Conservation (phyloP, 1,140 invertebrate genomes). For the Zaprionus ghesquierei region DNA sequence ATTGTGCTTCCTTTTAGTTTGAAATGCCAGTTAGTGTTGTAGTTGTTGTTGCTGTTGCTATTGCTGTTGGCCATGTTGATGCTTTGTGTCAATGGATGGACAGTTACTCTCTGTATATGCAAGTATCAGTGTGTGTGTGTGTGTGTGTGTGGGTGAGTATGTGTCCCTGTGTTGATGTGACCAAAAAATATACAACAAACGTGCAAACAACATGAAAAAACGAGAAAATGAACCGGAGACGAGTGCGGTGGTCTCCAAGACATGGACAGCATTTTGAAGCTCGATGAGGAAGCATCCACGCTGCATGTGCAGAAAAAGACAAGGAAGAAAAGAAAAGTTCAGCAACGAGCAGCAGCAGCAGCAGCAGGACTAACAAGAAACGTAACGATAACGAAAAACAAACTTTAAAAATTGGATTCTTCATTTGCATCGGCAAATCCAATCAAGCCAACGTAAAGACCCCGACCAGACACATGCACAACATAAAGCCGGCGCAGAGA, state of each 20-base stretch:
- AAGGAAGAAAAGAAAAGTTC: not conserved
- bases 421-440: conserved; percentile 82
- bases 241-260: conserved; percentile 12
- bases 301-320: conserved; percentile 17
- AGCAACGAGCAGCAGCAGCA: not conserved
- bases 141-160: too few species aligned
- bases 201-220: conserved; percentile 29
- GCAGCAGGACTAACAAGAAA: conserved; percentile 69
- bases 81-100: conserved; percentile 69
- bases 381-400: conserved; percentile 82
- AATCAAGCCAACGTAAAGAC: conserved; percentile 82
- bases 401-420: conserved; percentile 82
- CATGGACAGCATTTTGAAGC: conserved; percentile 19
- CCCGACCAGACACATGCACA: conserved; percentile 73
- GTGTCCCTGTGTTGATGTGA: conserved; percentile 49
- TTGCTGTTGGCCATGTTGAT: conserved; percentile 41
- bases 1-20: conserved; percentile 60
- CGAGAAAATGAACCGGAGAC: not conserved
- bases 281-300: conserved; percentile 3
- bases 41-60: conserved; percentile 3
- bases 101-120: conserved; percentile 27
- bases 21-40: conserved; percentile 54
- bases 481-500: conserved; percentile 66
- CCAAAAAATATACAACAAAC: conserved; percentile 52
- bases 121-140: conserved; percentile 7